A percentile compares a stretch with the other conserved stretches of the same genome.
Evolutionary conservation across 2,888 invertebrate genomes (phyloP).

Genomic region (Adineta ricciae): DNA sequence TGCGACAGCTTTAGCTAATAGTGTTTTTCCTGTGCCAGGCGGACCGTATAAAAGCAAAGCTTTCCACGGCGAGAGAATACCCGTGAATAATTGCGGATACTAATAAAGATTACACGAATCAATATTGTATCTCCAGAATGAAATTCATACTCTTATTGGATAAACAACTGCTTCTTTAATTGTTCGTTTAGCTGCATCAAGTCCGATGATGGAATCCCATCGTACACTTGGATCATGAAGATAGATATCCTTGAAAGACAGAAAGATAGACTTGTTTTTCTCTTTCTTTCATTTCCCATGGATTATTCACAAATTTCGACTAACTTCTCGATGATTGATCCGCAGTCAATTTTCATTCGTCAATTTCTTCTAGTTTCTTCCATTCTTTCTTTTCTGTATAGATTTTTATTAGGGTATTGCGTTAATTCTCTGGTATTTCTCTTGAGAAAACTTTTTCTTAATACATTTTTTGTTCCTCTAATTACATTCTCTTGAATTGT

Average conservation of each 20-base stretch:
- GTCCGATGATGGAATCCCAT: conserved; percentile 72
- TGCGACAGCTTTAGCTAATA: conserved; percentile 76
- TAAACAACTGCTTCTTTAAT: conserved; percentile 77
- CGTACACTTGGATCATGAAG: conserved; percentile 60
- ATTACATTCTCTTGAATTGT: background rate
- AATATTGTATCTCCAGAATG: background rate
- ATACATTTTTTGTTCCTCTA: background rate
- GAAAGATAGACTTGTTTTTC: too few species aligned
- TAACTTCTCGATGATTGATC: too few species aligned
- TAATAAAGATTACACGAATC: conserved; percentile 36
- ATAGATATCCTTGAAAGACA: conserved; percentile 56
- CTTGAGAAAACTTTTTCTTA: background rate
- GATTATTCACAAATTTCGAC: conserved; percentile 23
- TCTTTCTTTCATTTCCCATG: too few species aligned
- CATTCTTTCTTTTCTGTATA: background rate
- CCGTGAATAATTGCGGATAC: conserved; percentile 53
- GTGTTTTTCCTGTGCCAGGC: conserved; percentile 68
- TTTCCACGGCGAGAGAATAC: conserved; percentile 66
- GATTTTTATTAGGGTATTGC: background rate
- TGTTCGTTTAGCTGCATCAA: conserved; percentile 64
- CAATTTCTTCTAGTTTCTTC: background rate
- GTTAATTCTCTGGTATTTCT: background rate
- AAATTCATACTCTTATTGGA: conserved; percentile 51
- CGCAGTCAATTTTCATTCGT: background rate
- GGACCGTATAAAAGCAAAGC: conserved; percentile 67